phyloP scores from a whole-genome alignment of 2,113 vertebrate genomes.

The Albula goreensis region DNA sequence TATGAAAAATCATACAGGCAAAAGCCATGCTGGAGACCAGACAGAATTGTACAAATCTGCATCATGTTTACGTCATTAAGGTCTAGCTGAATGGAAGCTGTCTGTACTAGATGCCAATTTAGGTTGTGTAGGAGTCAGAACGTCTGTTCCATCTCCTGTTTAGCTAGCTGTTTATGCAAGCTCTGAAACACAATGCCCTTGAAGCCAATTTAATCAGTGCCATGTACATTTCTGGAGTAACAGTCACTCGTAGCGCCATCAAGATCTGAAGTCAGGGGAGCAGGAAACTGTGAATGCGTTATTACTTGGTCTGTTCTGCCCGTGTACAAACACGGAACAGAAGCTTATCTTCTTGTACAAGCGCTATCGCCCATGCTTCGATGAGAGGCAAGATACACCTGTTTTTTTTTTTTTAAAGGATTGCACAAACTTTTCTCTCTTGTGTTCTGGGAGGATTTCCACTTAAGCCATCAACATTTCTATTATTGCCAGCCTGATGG shows the following conservation, averaged over 20 bases:
- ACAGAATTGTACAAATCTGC: neutral
- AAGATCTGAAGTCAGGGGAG: neutral
- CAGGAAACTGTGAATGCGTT: neutral
- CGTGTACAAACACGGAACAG: neutral
- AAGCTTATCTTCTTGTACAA: neutral
- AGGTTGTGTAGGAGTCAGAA: neutral
- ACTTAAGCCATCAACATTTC: constrained; percentile 1
- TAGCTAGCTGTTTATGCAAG: neutral
- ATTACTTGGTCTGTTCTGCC: neutral
- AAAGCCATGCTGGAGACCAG: neutral
- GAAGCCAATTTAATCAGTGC: neutral
- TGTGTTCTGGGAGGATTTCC: neutral
- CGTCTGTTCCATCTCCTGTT: neutral
- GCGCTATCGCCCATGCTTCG: neutral
- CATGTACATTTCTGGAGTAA: neutral
- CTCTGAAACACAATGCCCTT: neutral
- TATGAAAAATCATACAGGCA: too few relatives aligned
- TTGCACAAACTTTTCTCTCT: neutral
- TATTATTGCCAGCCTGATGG: constrained; percentile 20
- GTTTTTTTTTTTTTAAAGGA: neutral
- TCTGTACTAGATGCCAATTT: neutral
- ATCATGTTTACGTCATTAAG: neutral
- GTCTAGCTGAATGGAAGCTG: neutral
- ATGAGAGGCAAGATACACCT: neutral
- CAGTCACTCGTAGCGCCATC: neutral